These are phyloP conservation scores for Leptinotarsa haldemani DNA, from an alignment of 2,888 invertebrate species.

Conservation along the genomic window DNA sequence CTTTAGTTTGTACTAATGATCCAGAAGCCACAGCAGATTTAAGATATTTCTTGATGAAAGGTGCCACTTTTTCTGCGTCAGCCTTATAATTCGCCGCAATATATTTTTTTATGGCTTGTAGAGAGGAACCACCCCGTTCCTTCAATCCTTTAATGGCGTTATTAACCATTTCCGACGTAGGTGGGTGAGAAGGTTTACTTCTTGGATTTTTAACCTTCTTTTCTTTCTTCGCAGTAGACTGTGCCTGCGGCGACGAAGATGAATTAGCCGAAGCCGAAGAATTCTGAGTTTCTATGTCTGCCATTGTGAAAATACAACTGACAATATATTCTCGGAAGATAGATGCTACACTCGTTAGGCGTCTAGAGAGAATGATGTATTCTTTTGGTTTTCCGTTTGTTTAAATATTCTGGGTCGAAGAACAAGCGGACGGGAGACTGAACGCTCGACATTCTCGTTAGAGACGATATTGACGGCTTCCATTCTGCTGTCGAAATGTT, in stretches of 20 bases:
- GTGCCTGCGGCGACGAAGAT: slow-evolving; percentile 19
- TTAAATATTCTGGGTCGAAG: background rate
- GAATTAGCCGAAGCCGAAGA: slow-evolving; percentile 3
- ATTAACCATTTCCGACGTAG: slow-evolving; percentile 20
- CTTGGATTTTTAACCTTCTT: slow-evolving; percentile 66
- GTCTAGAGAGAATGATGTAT: slow-evolving; percentile 4
- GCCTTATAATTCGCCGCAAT: too few species aligned
- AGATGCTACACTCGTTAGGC: slow-evolving; percentile 1
- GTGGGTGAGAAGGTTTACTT: slow-evolving; percentile 18
- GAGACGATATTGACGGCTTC: slow-evolving; percentile 10
- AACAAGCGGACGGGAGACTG: slow-evolving; percentile 23
- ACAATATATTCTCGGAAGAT: background rate
- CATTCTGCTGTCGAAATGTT: slow-evolving; percentile 10
- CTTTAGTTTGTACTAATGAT: too few species aligned
- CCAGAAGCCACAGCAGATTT: too few species aligned
- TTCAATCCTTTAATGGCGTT: slow-evolving; percentile 60
- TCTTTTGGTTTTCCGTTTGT: too few species aligned
- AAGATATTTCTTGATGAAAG: too few species aligned
- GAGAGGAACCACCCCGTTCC: slow-evolving; percentile 71
- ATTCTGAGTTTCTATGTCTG: slow-evolving; percentile 6
- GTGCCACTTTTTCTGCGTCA: too few species aligned
- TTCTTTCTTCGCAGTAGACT: slow-evolving; percentile 48
- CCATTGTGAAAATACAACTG: background rate
- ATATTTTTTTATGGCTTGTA: slow-evolving; percentile 74
- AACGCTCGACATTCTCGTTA: slow-evolving; percentile 1